Percentiles rank a stretch among this genome's conserved stretches.
phyloP scores from a whole-genome alignment of 92 coral and sea anemone genomes.

The Zoanthus solanderi region DNA sequence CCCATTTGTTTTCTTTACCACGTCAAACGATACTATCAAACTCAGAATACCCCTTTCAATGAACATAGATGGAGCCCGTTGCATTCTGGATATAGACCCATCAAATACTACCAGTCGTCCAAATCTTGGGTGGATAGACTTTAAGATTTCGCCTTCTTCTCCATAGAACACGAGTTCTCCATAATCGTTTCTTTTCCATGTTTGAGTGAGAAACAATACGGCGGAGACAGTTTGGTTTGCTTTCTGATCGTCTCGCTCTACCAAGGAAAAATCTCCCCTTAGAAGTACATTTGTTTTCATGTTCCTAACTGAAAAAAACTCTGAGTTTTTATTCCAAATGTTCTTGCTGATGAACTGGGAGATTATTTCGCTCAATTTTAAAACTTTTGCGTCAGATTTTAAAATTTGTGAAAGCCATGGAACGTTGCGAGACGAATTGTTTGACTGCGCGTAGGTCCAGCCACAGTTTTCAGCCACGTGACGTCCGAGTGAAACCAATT shows the following conservation, averaged over 20 bases:
- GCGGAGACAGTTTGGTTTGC: constrained; percentile 5
- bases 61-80: constrained; percentile 26
- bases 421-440: constrained; percentile 7
- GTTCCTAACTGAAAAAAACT: neutral
- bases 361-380: neutral
- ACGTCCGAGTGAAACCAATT: neutral
- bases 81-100: constrained; percentile 31
- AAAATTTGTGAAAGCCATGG: constrained; percentile 37
- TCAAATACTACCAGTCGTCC: constrained; percentile 23
- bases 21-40: neutral
- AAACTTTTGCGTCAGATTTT: constrained; percentile 4
- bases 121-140: constrained; percentile 13
- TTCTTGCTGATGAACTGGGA: constrained; percentile 1
- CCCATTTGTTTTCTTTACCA: neutral
- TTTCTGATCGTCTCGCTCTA: neutral
- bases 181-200: constrained; percentile 24
- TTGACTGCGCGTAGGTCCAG: constrained; percentile 9
- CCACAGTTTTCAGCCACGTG: constrained; percentile 18
- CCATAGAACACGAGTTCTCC: constrained; percentile 25
- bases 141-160: constrained; percentile 1
- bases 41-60: neutral
- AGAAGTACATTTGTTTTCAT: constrained; percentile 1
- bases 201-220: constrained; percentile 13
- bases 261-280: constrained; percentile 19
- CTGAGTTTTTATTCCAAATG: too few species aligned